Percentiles rank a stretch among this genome's conserved stretches.
Conservation (phyloP, 2,797 vertebrate species). For the Corythornis leucogaster region DNA sequence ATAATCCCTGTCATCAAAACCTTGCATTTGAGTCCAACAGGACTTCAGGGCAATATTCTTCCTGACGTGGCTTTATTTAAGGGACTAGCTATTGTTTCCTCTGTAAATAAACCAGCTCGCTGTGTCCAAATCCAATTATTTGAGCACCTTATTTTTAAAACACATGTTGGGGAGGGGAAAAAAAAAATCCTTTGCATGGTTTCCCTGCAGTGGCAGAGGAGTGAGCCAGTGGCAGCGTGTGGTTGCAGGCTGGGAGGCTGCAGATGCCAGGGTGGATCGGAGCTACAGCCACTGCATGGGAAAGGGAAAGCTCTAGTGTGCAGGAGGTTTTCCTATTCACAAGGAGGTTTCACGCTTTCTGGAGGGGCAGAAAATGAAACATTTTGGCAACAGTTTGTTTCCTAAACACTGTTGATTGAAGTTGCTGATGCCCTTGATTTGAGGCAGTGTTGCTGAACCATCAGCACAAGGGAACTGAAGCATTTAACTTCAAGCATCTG, state of each 20-base stretch:
- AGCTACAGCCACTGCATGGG: rapidly evolving
- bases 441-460: background rate
- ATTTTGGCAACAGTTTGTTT: background rate
- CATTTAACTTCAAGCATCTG: background rate
- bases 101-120: background rate
- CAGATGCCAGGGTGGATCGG: background rate
- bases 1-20: background rate
- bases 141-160: background rate
- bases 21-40: background rate
- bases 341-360: background rate
- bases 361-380: background rate
- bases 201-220: background rate
- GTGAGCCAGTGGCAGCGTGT: background rate
- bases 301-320: background rate
- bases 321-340: background rate
- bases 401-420: background rate
- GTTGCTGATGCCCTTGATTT: background rate
- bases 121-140: background rate
- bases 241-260: background rate
- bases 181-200: background rate
- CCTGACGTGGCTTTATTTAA: background rate
- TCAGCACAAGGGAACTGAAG: background rate
- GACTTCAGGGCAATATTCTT: background rate
- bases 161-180: too few relatives aligned
- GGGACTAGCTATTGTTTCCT: background rate